phyloP scores from a whole-genome alignment of 2,797 vertebrate genomes.

The Nannoperca obscura region DNA sequence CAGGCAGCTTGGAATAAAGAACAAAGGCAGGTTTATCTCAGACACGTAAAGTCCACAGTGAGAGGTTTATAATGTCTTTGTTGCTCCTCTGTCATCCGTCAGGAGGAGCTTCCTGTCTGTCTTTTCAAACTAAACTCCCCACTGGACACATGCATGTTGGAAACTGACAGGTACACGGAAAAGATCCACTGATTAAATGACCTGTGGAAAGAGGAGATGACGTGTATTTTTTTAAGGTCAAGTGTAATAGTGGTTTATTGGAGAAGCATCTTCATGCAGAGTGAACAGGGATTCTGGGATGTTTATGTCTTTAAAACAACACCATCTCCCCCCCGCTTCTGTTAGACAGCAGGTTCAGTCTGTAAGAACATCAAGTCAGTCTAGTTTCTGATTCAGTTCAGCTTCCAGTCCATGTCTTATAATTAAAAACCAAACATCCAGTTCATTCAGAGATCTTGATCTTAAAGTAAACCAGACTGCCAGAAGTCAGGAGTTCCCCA shows the following conservation, averaged over 20 bases:
- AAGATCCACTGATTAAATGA: not conserved
- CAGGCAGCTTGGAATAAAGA: not conserved
- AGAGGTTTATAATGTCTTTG: not conserved
- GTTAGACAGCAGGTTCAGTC: not conserved
- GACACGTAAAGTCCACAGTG: not conserved
- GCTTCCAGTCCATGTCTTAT: not conserved
- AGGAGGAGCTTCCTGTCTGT: not conserved
- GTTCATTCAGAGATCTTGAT: not conserved
- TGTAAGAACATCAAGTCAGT: not conserved
- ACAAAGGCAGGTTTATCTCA: not conserved
- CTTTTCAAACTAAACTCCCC: no score
- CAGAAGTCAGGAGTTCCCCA: not conserved
- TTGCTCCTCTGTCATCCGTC: not conserved
- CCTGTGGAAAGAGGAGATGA: not conserved
- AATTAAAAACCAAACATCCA: not conserved
- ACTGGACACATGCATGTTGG: slow-evolving; percentile 1
- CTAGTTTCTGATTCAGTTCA: not conserved
- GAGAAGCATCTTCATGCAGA: slow-evolving; percentile 55
- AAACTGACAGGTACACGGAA: not conserved
- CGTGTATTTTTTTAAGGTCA: slow-evolving; percentile 5
- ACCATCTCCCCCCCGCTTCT: not conserved
- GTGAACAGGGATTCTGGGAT: slow-evolving; percentile 10
- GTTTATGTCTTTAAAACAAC: not conserved
- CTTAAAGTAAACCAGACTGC: not conserved
- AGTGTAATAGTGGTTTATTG: slow-evolving; percentile 1